Evolutionary conservation across 2,113 vertebrate genomes (phyloP).

Genomic region (Ibidorhyncha struthersii): DNA sequence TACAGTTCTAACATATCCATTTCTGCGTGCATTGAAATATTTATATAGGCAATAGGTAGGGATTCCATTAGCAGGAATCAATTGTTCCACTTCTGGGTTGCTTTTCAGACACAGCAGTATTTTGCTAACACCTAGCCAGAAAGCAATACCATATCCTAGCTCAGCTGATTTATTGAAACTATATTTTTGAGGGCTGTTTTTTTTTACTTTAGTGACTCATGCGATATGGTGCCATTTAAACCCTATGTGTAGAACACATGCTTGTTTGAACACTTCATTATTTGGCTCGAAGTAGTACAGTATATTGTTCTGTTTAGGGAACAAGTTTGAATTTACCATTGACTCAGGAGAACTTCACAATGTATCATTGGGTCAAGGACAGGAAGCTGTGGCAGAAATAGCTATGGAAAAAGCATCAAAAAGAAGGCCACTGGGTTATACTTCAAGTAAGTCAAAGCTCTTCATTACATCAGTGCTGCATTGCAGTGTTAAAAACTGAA

Average conservation of each 20-base stretch:
- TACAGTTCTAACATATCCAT: background rate
- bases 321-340: slow-evolving; percentile 83
- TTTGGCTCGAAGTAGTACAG: slow-evolving; percentile 8
- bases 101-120: background rate
- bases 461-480: slow-evolving; percentile 69
- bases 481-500: slow-evolving; percentile 65
- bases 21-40: background rate
- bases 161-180: background rate
- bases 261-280: background rate
- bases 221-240: background rate
- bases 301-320: slow-evolving; percentile 69
- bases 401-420: slow-evolving; percentile 85
- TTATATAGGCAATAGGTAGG: background rate
- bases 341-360: slow-evolving; percentile 86
- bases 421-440: slow-evolving; percentile 90
- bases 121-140: background rate
- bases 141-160: background rate
- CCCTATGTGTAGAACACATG: background rate
- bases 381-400: slow-evolving; percentile 84
- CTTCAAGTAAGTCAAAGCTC: slow-evolving; percentile 81
- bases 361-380: slow-evolving; percentile 82
- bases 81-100: background rate
- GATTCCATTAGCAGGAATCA: background rate
- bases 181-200: background rate
- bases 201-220: background rate